Percentiles rank a stretch among this genome's conserved stretches.
Evolutionary conservation across 2,113 vertebrate species (phyloP).

Genomic region (Oriolus oriolus): DNA sequence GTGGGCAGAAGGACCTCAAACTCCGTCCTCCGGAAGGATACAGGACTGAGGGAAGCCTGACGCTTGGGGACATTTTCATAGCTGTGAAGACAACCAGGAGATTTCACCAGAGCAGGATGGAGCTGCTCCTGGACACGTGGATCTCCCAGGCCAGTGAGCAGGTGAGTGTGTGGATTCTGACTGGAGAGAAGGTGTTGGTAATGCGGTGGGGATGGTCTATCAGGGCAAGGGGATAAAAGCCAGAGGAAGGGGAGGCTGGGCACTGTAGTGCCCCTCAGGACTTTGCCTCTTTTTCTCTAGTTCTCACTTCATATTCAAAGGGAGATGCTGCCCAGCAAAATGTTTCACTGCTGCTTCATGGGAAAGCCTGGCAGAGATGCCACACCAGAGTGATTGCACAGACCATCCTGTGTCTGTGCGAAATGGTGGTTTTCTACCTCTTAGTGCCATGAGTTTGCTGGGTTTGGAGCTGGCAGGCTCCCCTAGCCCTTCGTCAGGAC

Average conservation of each 20-base stretch:
- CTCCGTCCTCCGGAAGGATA: fast-evolving
- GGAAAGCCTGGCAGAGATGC: background rate
- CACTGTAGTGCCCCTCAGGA: background rate
- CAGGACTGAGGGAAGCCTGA: background rate
- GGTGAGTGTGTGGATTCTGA: conserved; percentile 51
- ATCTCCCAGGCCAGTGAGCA: conserved; percentile 83
- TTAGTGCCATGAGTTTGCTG: background rate
- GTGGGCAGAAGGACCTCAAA: background rate
- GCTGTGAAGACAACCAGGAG: conserved; percentile 86
- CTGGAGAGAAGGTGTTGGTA: background rate
- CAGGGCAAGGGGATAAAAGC: background rate
- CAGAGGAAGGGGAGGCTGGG: background rate
- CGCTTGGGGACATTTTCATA: conserved; percentile 80
- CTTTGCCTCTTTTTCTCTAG: background rate
- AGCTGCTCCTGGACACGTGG: conserved; percentile 88
- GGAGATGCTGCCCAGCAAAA: background rate
- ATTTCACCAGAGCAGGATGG: conserved; percentile 84
- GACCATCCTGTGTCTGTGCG: background rate
- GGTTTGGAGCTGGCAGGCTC: background rate
- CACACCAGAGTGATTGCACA: background rate
- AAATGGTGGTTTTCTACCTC: background rate
- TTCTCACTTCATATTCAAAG: background rate
- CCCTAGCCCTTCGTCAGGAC: background rate
- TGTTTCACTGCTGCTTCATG: background rate
- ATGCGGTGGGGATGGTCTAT: fast-evolving